Base-by-base conservation (phyloP, 2,113 vertebrate species). In the Pagrus major region DNA sequence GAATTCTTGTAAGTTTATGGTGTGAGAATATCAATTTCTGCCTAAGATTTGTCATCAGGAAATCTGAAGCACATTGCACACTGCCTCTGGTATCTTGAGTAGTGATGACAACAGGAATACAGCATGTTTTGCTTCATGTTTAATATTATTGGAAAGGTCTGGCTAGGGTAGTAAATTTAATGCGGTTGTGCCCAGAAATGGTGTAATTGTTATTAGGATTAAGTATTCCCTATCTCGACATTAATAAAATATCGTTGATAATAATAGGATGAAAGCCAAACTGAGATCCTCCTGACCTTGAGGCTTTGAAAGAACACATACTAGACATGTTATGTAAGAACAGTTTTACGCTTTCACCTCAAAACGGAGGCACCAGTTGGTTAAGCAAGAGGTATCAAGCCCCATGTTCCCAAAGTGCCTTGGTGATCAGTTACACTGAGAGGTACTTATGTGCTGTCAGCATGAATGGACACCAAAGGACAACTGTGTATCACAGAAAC, bases 61-160 rank as follows among this genome's bases (percentile, higher is more conserved):
- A 80, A 90, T 83, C 64, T 85, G 76, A 87, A 71, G 67, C 58
- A 77, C 39, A 80, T 83, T 86, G 74, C 85, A 84, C 73, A 83
- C 51, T 37, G 42, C 52, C 80, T 80, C 73, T 58, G 76, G 72
- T 83, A 91, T 87, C 85, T 80, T 72, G 59, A 76, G 46, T 44
- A 29, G 79, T 55, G 86, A 89, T 91, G 87, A 90, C 84, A 91
- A 84, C 76, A 80, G 49, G 54, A 63, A 84, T 86, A 85, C 54
- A 67, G 60, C 31, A 64, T 80, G 79, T 75, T 86, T 87, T 86
- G 37, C 54, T 69, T 88, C 60, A 64, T 76, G 35, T 77, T 88
- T 81, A 41, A 78, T 86, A 84, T 83, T 71, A 74, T 84, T 85
- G 73, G 70, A 89, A 74, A 56, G 44, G 49, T 72, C 69, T 72